Evolutionary conservation across 2,113 vertebrate species (phyloP), one percentile per base, ranked within the genome.

Genomic region (Peromyscus californicus): DNA sequence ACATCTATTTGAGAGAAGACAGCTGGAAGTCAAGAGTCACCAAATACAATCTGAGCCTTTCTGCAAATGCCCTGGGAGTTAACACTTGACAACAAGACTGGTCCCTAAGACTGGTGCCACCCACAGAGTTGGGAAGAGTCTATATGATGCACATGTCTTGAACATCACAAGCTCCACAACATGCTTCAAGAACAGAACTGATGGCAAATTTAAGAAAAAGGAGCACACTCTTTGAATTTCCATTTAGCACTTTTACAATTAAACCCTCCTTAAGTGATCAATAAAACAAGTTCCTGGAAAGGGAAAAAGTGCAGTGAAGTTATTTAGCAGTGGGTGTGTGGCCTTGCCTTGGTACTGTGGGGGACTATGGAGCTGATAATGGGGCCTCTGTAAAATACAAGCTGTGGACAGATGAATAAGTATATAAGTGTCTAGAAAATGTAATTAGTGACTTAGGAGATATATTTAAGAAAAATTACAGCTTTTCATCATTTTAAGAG

Each of bases 401-500:
- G 39, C 83, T 75, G 65, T 54, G 70, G 88, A 39, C 33, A 97
- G 82, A 93, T 19, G 65, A 97, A 96, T 92, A 93, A 97, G 69
- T 86, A 94, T 70, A 69, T 89, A 91, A 92, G 22, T 63, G 16
- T 75, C 63, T 78, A 84, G 3, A 21, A 76, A 95, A 95, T 8
- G 33, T 88, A 97, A 97, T 97, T 96, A 72, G 82, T 90, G 94
- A 79, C 63, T 96, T n/a, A 54, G 70, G 94, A 95, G 69, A 97
- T 96, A n/a, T 22, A 92, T 76, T 91, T 88, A 89, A 84, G 57
- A 97, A 97, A 97, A 98, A 95, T 94, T 33, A 80, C 24, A 90
- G 93, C 95, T 96, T 97, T 97, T 98, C 88, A 97, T 98, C 97
- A 98, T 94, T 94, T 95, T n/a, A 97, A 74, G 90, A 96, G 91